Percentiles rank a stretch among this genome's conserved stretches.
These are phyloP conservation scores for Muscidifurax raptorellus DNA, from an alignment of 1,140 invertebrate genomes.

Conservation along the genomic window DNA sequence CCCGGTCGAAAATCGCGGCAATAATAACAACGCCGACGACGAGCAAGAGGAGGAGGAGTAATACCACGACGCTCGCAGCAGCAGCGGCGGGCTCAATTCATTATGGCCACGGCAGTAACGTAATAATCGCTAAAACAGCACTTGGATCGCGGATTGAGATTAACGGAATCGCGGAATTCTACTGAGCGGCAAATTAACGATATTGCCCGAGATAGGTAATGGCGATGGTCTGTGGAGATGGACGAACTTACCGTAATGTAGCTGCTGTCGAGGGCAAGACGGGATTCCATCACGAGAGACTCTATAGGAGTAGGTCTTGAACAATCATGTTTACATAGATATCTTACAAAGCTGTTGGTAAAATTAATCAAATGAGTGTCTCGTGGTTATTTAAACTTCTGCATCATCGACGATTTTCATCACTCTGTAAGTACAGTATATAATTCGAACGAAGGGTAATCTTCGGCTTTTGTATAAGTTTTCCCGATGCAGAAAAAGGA, in stretches of 20 bases:
- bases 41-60: background rate
- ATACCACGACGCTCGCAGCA: background rate
- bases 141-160: slow-evolving; percentile 28
- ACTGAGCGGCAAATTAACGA: slow-evolving; percentile 32
- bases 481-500: too few species aligned
- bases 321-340: too few species aligned
- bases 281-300: too few species aligned
- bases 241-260: background rate
- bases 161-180: slow-evolving; percentile 40
- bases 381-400: too few species aligned
- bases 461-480: too few species aligned
- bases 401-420: too few species aligned
- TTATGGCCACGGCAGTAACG: background rate
- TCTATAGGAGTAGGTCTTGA: too few species aligned
- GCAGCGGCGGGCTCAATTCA: slow-evolving; percentile 14
- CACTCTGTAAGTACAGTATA: too few species aligned
- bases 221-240: background rate
- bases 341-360: too few species aligned
- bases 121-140: slow-evolving; percentile 44
- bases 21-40: slow-evolving; percentile 16
- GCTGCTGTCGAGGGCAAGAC: too few species aligned
- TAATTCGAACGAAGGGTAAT: too few species aligned
- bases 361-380: too few species aligned
- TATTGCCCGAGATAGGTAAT: slow-evolving; percentile 12
- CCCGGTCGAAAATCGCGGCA: slow-evolving; percentile 31